Evolutionary conservation across 2,888 invertebrate species (phyloP).

Genomic region (Melinopterus prodromus): DNA sequence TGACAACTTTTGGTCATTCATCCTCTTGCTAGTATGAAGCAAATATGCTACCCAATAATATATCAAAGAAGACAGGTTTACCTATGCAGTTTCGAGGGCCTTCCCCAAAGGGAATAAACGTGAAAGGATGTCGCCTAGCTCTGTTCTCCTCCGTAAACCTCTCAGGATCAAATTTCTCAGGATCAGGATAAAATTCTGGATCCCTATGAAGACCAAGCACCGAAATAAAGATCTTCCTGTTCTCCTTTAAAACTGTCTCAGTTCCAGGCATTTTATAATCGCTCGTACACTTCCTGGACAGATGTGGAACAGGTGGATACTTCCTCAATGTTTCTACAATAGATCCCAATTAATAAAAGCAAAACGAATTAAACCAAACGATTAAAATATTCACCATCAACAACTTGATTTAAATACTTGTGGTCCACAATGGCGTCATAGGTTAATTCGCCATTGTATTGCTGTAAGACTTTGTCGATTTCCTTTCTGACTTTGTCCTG

Average conservation of each 20-base stretch:
- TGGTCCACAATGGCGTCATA: slow-evolving; percentile 60
- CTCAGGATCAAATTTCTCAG: slow-evolving; percentile 53
- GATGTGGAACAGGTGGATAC: slow-evolving; percentile 51
- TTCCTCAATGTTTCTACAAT: slow-evolving; percentile 55
- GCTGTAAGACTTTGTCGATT: slow-evolving; percentile 50
- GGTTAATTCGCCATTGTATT: slow-evolving; percentile 53
- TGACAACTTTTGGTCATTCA: too few relatives aligned
- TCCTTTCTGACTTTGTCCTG: slow-evolving; percentile 60
- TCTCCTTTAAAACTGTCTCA: slow-evolving; percentile 42
- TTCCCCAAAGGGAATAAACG: slow-evolving; percentile 50
- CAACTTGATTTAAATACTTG: slow-evolving; percentile 60
- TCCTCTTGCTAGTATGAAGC: too few relatives aligned
- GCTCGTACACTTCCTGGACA: slow-evolving; percentile 47
- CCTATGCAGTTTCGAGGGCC: slow-evolving; percentile 43
- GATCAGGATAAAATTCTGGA: slow-evolving; percentile 51
- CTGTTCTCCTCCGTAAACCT: slow-evolving; percentile 49
- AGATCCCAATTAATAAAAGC: neutral
- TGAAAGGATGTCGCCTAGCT: slow-evolving; percentile 40
- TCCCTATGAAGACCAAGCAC: slow-evolving; percentile 51
- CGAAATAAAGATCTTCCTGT: slow-evolving; percentile 45
- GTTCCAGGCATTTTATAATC: slow-evolving; percentile 47
- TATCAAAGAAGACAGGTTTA: neutral
- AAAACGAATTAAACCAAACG: neutral
- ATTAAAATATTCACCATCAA: slow-evolving; percentile 52
- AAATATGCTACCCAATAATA: too few relatives aligned